Base-by-base conservation (phyloP, 2,888 invertebrate species). In the Calliphora vomitoria region DNA sequence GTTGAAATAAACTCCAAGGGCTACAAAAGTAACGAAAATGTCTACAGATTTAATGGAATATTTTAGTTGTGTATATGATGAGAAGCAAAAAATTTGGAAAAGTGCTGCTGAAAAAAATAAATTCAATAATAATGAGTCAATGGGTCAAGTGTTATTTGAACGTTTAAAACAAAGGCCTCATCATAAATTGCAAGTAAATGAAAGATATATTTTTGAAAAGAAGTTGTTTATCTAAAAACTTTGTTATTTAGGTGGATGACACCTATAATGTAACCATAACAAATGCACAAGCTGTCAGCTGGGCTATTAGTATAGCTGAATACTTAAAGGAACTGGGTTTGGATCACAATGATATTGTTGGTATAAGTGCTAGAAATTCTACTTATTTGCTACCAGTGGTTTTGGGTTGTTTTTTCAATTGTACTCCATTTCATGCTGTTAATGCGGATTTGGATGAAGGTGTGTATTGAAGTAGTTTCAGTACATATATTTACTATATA, bases 321-420 rank as follows among this genome's bases (percentile, higher is more conserved):
- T 62, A 89, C 44, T 85, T 90, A 15, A 62, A 68, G 25, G 50
- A 69, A 44, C 0, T 89, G 47, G 89, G 88, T 0, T 44, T 90
- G 15, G 68, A 85, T 13, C 89, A 90, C 47, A 86, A 90, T 4
- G 90, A 91, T 71, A 82, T 91, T 35, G 85, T 91, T 11, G 90
- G 91, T 8, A 82, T 91, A 18, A 84, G 90, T 8, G 90, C 89
- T 8, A 74, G 75, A 8, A 91, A 91, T 69, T 86, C 89, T 4
- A 88, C 89, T 0, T 88, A 91, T 85, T 47, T 92, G 50, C 89
- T 90, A 0, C 89, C 92, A 0, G 47, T 92, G 20, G 90, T 88
- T 13, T 90, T 91, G 66, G 93, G 91, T 31, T 91, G 91, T 13
- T 85, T 92, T 15, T 90, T 91, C 72, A 91, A 91, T 79, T 87